These are phyloP conservation scores for Myotis davidii DNA, from an alignment of 2,113 vertebrate genomes.

Conservation along the genomic window DNA sequence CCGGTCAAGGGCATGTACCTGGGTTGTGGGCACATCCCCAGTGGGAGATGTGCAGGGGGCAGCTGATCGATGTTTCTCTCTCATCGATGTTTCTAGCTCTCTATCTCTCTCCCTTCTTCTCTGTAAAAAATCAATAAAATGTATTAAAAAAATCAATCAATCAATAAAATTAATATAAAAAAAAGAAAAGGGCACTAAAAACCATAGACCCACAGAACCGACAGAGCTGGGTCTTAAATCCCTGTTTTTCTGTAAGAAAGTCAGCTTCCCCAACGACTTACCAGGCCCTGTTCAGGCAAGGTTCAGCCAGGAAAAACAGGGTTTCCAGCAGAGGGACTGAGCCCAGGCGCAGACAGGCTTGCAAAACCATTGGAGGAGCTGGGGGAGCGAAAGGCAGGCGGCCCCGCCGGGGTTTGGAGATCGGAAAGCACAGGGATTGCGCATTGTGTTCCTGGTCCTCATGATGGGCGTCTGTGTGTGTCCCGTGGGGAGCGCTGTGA, in stretches of 20 bases:
- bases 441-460: neutral
- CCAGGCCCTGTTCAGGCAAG: neutral
- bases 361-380: neutral
- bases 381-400: too few relatives aligned
- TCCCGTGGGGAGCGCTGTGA: neutral
- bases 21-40: too few relatives aligned
- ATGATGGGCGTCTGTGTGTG: accelerated
- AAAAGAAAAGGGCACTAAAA: neutral
- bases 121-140: too few relatives aligned
- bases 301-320: neutral
- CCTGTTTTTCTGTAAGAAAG: neutral
- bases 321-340: neutral
- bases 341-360: neutral
- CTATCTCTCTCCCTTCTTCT: too few relatives aligned
- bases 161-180: too few relatives aligned
- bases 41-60: too few relatives aligned
- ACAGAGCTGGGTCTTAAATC: neutral
- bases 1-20: too few relatives aligned
- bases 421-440: neutral
- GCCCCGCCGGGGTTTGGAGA: neutral
- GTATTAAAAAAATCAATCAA: too few relatives aligned
- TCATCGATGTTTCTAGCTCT: too few relatives aligned
- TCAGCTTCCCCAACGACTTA: neutral
- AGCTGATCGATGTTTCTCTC: too few relatives aligned
- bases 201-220: neutral